Percentiles rank a stretch among this genome's conserved stretches.
Evolutionary conservation across 2,888 invertebrate genomes (phyloP).

Genomic region (Eristalis pertinax): DNA sequence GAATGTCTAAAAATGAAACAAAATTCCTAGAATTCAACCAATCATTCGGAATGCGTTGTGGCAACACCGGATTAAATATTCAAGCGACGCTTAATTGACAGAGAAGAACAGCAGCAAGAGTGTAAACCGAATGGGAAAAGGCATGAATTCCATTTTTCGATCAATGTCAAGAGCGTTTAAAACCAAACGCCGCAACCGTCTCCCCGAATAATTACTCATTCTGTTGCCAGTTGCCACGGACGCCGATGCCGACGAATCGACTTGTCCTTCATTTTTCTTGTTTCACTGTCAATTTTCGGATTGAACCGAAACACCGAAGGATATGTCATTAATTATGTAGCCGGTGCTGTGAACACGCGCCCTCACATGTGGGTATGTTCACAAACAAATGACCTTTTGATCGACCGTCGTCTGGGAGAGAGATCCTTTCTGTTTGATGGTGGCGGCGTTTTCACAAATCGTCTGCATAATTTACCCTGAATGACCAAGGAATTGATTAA

Average conservation of each 20-base stretch:
- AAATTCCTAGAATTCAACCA: slow-evolving; percentile 1
- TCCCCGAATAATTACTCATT: slow-evolving; percentile 30
- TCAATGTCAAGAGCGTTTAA: not conserved
- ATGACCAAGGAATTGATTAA: slow-evolving; percentile 36
- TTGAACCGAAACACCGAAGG: not conserved
- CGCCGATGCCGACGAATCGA: not conserved
- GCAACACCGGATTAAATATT: too few relatives aligned
- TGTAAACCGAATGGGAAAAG: too few relatives aligned
- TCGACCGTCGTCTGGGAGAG: slow-evolving; percentile 9
- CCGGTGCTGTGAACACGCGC: too few relatives aligned
- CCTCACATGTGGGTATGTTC: not conserved
- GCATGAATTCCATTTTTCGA: not conserved
- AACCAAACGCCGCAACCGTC: slow-evolving; percentile 7
- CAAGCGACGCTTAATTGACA: too few relatives aligned
- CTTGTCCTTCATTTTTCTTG: not conserved
- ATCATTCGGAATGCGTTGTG: too few relatives aligned
- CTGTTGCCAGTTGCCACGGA: slow-evolving; percentile 9
- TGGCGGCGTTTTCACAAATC: slow-evolving; percentile 34
- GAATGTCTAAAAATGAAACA: not conserved
- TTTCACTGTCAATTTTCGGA: not conserved
- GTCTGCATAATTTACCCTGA: slow-evolving; percentile 37
- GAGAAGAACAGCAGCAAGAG: too few relatives aligned
- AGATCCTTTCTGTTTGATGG: not conserved
- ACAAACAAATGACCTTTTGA: slow-evolving; percentile 15
- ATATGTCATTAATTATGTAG: slow-evolving; percentile 42